A percentile compares a stretch with the other conserved stretches of the same genome.
phyloP scores from a whole-genome alignment of 1,140 invertebrate genomes.

The Saxidomus purpurata region DNA sequence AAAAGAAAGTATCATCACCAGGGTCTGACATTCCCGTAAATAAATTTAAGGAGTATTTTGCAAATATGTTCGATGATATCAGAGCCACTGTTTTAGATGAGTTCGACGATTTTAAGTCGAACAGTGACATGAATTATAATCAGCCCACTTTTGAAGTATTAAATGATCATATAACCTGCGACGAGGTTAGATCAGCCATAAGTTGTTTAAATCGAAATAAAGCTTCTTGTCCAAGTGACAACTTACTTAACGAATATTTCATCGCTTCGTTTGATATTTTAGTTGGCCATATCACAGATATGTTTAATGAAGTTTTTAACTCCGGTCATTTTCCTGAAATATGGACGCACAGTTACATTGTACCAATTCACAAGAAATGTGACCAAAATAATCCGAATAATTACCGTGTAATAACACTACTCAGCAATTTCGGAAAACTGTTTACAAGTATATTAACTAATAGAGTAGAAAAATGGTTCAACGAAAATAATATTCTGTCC shows the following conservation, averaged over 20 bases:
- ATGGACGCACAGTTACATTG: conserved; percentile 8
- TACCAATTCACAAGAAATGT: conserved; percentile 18
- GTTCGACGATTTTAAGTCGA: background rate
- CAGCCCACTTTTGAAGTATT: conserved; percentile 4
- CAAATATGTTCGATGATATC: background rate
- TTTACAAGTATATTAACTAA: background rate
- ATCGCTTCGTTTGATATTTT: conserved; percentile 19
- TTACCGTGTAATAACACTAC: conserved; percentile 2
- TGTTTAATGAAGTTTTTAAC: conserved; percentile 28
- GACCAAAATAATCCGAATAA: background rate
- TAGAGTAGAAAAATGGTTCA: background rate
- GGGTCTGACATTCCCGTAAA: background rate
- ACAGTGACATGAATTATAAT: background rate
- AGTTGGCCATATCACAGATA: conserved; percentile 14
- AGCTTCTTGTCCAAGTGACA: background rate
- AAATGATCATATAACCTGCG: background rate
- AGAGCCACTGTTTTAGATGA: background rate
- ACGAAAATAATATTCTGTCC: background rate
- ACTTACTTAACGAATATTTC: conserved; percentile 38
- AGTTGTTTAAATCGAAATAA: background rate
- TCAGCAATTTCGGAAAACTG: background rate
- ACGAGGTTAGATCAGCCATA: background rate
- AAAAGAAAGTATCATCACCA: background rate
- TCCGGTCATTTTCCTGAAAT: conserved; percentile 34
- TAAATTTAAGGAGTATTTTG: background rate